Evolutionary conservation across 2,888 invertebrate species (phyloP).

Genomic region (Pantelozetes paolii): DNA sequence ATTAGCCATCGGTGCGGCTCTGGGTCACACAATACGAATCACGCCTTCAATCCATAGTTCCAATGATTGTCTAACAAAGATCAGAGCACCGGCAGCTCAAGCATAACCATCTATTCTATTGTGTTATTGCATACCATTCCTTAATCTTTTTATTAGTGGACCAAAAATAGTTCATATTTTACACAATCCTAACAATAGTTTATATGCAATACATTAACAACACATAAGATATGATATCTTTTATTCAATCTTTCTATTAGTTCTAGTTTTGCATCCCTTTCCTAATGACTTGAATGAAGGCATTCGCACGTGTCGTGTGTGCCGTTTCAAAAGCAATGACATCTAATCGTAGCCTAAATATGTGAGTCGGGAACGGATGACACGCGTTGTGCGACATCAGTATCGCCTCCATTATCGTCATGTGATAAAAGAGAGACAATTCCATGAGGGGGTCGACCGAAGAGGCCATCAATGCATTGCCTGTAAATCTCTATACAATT

Average conservation of each 20-base stretch:
- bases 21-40: slow-evolving; percentile 6
- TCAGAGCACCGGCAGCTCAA: not conserved
- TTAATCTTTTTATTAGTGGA: slow-evolving; percentile 32
- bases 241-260: not conserved
- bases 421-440: slow-evolving; percentile 25
- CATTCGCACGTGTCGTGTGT: slow-evolving; percentile 11
- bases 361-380: not conserved
- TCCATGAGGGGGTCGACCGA: not conserved
- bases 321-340: slow-evolving; percentile 17
- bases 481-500: not conserved
- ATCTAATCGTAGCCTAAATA: slow-evolving; percentile 21
- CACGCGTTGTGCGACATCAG: slow-evolving; percentile 14
- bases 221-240: not conserved
- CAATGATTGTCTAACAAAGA: slow-evolving; percentile 23
- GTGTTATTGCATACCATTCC: slow-evolving; percentile 24
- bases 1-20: slow-evolving; percentile 3
- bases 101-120: slow-evolving; percentile 24
- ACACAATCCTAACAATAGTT: slow-evolving; percentile 4
- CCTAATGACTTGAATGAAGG: not conserved
- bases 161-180: slow-evolving; percentile 31
- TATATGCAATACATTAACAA: slow-evolving; percentile 18
- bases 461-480: slow-evolving; percentile 2
- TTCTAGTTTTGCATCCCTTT: slow-evolving; percentile 16
- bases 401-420: slow-evolving; percentile 29
- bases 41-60: slow-evolving; percentile 26